These are phyloP conservation scores for Turnix velox DNA, from an alignment of 2,113 vertebrate species.

Conservation along the genomic window DNA sequence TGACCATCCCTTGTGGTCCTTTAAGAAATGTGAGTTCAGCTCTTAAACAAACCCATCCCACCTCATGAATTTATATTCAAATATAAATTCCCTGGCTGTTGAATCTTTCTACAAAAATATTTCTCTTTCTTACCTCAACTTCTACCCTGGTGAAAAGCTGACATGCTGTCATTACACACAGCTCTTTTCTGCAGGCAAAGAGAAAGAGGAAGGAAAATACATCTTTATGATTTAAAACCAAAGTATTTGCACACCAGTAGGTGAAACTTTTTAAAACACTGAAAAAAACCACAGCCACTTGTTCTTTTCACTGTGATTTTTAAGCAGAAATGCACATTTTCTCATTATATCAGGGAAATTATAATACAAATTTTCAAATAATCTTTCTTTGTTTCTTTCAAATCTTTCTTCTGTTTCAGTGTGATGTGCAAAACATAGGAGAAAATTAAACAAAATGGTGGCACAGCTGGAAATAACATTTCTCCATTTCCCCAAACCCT, in stretches of 20 bases:
- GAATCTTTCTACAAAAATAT: background rate
- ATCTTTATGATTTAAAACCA: background rate
- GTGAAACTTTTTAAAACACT: background rate
- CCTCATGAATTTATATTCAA: background rate
- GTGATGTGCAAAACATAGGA: background rate
- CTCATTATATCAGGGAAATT: background rate
- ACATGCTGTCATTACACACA: constrained; percentile 84
- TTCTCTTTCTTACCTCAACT: constrained; percentile 84
- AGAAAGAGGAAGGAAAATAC: background rate
- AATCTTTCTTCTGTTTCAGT: background rate
- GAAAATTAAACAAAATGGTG: background rate
- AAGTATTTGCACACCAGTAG: background rate
- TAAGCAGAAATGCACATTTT: background rate
- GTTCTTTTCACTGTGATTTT: background rate
- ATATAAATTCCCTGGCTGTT: background rate
- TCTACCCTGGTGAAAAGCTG: constrained; percentile 90
- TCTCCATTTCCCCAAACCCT: background rate
- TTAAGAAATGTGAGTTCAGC: background rate
- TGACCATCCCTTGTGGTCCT: background rate
- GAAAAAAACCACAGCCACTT: background rate
- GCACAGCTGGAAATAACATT: background rate
- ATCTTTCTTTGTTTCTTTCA: background rate
- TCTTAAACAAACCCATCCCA: background rate
- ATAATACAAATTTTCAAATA: background rate
- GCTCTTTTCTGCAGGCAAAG: constrained; percentile 72